Evolutionary conservation across 2,797 vertebrate genomes (phyloP).

Genomic region (Phalloptychus januarius): DNA sequence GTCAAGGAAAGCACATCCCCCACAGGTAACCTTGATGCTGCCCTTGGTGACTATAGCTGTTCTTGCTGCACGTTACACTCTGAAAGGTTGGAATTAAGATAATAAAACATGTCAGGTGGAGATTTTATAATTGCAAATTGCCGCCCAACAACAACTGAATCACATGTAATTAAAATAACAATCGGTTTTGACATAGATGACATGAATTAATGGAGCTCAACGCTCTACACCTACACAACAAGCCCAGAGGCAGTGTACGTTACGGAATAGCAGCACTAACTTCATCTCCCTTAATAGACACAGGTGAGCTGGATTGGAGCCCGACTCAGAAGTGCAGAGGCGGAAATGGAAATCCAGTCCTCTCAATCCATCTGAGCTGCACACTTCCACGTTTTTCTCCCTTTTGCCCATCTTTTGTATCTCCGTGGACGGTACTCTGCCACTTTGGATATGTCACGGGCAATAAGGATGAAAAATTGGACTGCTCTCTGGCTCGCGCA

Average conservation of each 20-base stretch:
- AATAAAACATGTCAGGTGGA: neutral
- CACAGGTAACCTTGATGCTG: constrained; percentile 63
- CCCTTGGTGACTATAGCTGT: constrained; percentile 47
- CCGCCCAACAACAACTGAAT: constrained; percentile 11
- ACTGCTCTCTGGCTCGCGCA: constrained; percentile 65
- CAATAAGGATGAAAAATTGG: constrained; percentile 96
- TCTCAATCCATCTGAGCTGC: constrained; percentile 41
- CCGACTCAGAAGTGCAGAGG: constrained; percentile 21
- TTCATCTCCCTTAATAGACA: constrained; percentile 46
- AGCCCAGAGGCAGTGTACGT: constrained; percentile 20
- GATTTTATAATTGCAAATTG: constrained; percentile 3
- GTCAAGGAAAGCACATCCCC: constrained; percentile 6
- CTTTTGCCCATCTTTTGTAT: constrained; percentile 37
- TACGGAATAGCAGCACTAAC: constrained; percentile 31
- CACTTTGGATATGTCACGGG: constrained; percentile 87
- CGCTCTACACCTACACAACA: constrained; percentile 15
- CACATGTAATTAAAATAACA: constrained; percentile 23
- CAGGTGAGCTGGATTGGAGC: constrained; percentile 52
- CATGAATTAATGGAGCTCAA: constrained; percentile 13
- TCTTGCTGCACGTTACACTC: constrained; percentile 10
- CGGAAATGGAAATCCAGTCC: constrained; percentile 34
- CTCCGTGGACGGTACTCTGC: constrained; percentile 70
- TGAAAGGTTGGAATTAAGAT: neutral
- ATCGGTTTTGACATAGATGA: constrained; percentile 39
- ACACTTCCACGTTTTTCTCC: constrained; percentile 37